Conservation (phyloP, 2,888 invertebrate genomes). For the Sclerodermus sp. region DNA sequence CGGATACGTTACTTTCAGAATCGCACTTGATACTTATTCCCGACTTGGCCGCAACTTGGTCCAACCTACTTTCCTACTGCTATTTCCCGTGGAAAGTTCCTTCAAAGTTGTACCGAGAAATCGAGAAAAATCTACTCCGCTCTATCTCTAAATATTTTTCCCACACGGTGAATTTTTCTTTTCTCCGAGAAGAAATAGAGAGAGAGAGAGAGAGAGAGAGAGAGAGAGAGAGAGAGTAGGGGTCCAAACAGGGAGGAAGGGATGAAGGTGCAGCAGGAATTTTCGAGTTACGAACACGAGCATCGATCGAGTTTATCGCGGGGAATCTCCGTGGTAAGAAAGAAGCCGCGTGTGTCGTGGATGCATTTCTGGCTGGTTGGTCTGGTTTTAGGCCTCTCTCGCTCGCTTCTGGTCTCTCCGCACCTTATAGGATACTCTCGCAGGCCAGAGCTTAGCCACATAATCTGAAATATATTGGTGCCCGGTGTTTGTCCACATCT, state of each 20-base stretch:
- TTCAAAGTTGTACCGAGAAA: no score
- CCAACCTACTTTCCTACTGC: no score
- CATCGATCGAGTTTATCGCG: conserved; percentile 40
- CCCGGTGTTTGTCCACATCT: conserved; percentile 57
- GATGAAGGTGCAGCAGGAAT: conserved; percentile 1
- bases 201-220: no score
- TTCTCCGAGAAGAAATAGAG: no score
- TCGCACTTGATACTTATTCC: conserved; percentile 19
- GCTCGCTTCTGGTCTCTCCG: conserved; percentile 18
- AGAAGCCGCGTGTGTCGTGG: no score
- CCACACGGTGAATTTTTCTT: no score
- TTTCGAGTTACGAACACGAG: conserved; percentile 15
- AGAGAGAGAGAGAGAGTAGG: no score
- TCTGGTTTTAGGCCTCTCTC: conserved; percentile 32
- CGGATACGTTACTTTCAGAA: conserved; percentile 37
- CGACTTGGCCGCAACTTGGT: not conserved
- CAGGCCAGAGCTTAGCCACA: conserved; percentile 39
- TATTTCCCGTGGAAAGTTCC: no score
- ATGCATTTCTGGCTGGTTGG: conserved; percentile 42
- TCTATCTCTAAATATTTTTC: no score
- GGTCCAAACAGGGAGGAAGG: no score
- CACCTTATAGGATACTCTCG: conserved; percentile 22
- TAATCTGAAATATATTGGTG: conserved; percentile 59
- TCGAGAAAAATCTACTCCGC: no score
- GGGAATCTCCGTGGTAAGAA: conserved; percentile 27